phyloP scores from a whole-genome alignment of 2,113 vertebrate genomes.

The Lagopus muta region DNA sequence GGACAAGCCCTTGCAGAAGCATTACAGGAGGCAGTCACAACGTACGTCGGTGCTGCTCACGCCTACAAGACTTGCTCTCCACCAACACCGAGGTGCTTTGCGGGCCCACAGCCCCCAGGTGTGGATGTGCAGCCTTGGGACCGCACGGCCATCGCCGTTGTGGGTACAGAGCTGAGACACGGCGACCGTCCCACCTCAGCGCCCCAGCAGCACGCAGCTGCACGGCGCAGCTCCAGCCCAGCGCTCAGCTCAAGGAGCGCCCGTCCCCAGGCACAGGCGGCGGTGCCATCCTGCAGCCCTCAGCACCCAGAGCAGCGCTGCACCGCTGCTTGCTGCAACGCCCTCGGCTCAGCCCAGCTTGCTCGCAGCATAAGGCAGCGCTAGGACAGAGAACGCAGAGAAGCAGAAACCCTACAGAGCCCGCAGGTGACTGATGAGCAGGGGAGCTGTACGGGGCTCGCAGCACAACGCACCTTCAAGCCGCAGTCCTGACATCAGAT shows the following conservation, averaged over 20 bases:
- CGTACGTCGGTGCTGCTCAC: no score
- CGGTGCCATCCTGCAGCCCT: not conserved
- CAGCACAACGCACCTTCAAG: not conserved
- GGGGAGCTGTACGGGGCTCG: not conserved
- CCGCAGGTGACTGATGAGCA: not conserved
- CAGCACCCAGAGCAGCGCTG: not conserved
- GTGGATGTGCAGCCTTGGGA: rapidly evolving
- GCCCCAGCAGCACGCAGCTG: not conserved
- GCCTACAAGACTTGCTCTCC: not conserved
- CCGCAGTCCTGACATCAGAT: not conserved
- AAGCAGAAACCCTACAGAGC: rapidly evolving
- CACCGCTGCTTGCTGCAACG: no score
- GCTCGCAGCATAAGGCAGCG: rapidly evolving
- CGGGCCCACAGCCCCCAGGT: rapidly evolving
- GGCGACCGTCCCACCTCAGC: not conserved
- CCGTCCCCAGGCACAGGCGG: rapidly evolving
- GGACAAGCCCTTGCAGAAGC: not conserved
- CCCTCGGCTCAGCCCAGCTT: not conserved
- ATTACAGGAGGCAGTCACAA: not conserved
- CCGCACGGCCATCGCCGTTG: not conserved
- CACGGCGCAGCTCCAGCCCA: not conserved
- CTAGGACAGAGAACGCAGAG: rapidly evolving
- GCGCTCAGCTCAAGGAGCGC: not conserved
- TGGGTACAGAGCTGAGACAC: not conserved
- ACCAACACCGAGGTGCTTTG: not conserved